Conservation (phyloP, 2,797 vertebrate species). For the Argyrosomus regius region DNA sequence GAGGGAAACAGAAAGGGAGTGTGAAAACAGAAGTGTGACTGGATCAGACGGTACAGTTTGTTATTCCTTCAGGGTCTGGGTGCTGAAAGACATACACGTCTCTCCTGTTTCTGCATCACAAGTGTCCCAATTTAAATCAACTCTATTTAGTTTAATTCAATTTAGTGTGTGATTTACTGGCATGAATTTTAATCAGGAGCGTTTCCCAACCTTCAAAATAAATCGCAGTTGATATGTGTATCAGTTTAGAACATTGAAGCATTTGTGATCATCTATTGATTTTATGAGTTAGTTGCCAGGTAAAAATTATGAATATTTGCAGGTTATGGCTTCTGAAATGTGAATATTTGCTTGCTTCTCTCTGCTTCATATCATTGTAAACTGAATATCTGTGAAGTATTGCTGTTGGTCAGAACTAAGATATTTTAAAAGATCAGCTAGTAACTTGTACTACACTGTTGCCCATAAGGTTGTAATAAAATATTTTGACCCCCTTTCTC, state of each 20-base stretch:
- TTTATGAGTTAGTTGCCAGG: background rate
- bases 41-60: slow-evolving; percentile 35
- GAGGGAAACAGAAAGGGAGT: slow-evolving; percentile 16
- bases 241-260: background rate
- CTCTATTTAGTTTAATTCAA: slow-evolving; percentile 36
- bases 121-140: slow-evolving; percentile 28
- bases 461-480: no score
- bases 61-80: slow-evolving; percentile 5
- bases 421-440: background rate
- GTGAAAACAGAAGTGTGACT: slow-evolving; percentile 26
- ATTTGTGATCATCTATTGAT: background rate
- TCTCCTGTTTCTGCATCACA: slow-evolving; percentile 27
- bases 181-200: slow-evolving; percentile 23
- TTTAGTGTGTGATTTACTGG: slow-evolving; percentile 14
- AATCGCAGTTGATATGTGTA: slow-evolving; percentile 2
- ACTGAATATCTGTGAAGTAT: background rate
- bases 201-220: slow-evolving; percentile 32
- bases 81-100: slow-evolving; percentile 17
- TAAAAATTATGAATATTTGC: slow-evolving; percentile 5
- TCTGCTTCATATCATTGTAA: slow-evolving; percentile 13
- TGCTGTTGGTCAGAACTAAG: background rate
- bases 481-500: no score
- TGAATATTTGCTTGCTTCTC: background rate
- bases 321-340: background rate
- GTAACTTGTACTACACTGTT: background rate